phyloP scores from a whole-genome alignment of 2,888 invertebrate genomes.

The Epirrhoe tristata region DNA sequence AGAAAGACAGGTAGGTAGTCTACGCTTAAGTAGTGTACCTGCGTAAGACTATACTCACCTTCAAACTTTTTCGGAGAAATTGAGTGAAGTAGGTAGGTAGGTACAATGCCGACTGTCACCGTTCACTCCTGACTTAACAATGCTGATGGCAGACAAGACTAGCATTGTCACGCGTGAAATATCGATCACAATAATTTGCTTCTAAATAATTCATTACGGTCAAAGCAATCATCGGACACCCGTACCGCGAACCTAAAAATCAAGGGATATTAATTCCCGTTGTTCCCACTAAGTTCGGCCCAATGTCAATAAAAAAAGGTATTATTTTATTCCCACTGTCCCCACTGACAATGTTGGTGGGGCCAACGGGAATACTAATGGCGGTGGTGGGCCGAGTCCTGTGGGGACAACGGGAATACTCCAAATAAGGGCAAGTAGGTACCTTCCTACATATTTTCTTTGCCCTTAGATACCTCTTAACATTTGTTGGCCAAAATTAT shows the following conservation, averaged over 20 bases:
- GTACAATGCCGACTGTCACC: conserved; percentile 52
- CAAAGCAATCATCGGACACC: neutral
- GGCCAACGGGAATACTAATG: no score
- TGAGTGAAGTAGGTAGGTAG: neutral
- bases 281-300: no score
- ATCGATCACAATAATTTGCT: conserved; percentile 60
- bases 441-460: no score
- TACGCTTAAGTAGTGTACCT: neutral
- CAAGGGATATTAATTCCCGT: no score
- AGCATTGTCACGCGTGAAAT: conserved; percentile 51
- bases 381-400: no score
- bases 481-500: no score
- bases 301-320: no score
- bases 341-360: no score
- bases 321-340: no score
- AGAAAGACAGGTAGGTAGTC: neutral
- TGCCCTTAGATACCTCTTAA: no score
- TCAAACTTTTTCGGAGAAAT: neutral
- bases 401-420: no score
- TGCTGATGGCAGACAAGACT: conserved; percentile 47
- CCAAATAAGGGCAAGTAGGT: no score
- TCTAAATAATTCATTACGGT: conserved; percentile 45
- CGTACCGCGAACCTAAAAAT: neutral
- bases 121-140: conserved; percentile 55
- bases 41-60: neutral